Percentiles rank a stretch among this genome's conserved stretches.
Evolutionary conservation across 2,113 vertebrate genomes (phyloP).

Genomic region (Hipposideros armiger): DNA sequence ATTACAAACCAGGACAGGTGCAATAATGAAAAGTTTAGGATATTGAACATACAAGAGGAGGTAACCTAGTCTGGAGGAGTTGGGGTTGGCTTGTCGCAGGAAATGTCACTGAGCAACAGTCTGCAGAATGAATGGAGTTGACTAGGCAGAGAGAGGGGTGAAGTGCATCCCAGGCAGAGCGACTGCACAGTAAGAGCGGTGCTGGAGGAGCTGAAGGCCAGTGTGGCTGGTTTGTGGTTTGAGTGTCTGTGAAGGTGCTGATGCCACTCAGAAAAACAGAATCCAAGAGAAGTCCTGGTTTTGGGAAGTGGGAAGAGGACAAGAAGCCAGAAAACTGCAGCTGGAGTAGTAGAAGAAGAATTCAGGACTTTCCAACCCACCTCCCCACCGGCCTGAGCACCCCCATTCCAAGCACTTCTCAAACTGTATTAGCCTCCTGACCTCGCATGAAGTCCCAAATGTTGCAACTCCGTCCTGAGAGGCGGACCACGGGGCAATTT

Average conservation of each 20-base stretch:
- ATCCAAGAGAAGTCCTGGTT: neutral
- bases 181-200: neutral
- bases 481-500: conserved; percentile 88
- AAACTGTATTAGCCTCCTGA: conserved; percentile 77
- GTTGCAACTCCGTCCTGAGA: conserved; percentile 80
- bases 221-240: neutral
- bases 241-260: neutral
- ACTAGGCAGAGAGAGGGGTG: neutral
- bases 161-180: neutral
- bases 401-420: neutral
- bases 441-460: conserved; percentile 90
- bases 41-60: neutral
- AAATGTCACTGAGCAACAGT: neutral
- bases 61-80: neutral
- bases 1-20: neutral
- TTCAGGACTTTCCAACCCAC: neutral
- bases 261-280: neutral
- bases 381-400: rapidly evolving
- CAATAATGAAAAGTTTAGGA: neutral
- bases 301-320: neutral
- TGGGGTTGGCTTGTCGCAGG: neutral
- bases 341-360: neutral
- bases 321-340: neutral
- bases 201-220: neutral
- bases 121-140: neutral